phyloP scores from a whole-genome alignment of 2,113 vertebrate genomes.

The Brachyhypopomus occidentalis region DNA sequence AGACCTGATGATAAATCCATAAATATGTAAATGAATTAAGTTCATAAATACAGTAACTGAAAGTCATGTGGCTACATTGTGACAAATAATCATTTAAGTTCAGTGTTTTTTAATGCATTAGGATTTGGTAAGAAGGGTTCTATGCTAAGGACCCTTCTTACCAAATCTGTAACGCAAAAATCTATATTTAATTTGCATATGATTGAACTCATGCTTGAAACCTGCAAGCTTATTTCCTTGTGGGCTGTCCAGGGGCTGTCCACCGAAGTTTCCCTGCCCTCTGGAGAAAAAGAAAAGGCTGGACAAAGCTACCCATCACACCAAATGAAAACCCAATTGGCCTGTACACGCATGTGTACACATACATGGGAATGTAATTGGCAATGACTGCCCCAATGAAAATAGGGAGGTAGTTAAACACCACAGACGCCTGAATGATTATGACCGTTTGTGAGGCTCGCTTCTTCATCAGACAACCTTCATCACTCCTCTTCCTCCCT shows the following conservation, averaged over 20 bases:
- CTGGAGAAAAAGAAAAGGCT: not conserved
- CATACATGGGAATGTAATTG: not conserved
- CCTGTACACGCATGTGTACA: not conserved
- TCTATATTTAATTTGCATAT: not conserved
- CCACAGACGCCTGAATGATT: not conserved
- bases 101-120: no score
- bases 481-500: not conserved
- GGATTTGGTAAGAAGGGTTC: no score
- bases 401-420: constrained; percentile 1
- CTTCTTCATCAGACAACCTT: not conserved
- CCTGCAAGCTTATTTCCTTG: not conserved
- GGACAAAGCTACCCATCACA: constrained; percentile 14
- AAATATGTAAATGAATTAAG: no score
- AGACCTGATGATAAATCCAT: no score
- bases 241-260: not conserved
- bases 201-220: not conserved
- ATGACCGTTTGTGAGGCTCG: not conserved
- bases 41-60: no score
- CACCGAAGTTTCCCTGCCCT: not conserved
- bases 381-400: not conserved
- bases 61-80: no score
- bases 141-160: no score
- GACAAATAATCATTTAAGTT: no score
- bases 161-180: no score
- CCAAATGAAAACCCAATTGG: not conserved